A percentile compares a stretch with the other conserved stretches of the same genome.
phyloP scores from a whole-genome alignment of 2,113 vertebrate species.

The Notechis scutatus region DNA sequence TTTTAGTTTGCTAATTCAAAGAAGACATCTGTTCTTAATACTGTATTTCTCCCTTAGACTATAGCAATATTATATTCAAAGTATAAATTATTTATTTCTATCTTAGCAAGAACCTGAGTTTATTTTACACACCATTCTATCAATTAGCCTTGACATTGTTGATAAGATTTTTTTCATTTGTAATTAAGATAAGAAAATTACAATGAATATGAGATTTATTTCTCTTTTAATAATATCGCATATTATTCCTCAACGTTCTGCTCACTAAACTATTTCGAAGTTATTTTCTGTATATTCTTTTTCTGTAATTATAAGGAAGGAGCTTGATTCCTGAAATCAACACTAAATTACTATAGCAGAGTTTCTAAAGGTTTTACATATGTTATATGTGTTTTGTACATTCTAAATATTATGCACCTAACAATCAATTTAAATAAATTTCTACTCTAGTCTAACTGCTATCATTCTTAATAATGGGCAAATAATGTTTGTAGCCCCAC shows the following conservation, averaged over 20 bases:
- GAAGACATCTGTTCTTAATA: background rate
- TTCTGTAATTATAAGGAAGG: conserved; percentile 75
- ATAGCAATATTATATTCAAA: background rate
- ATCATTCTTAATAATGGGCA: conserved; percentile 67
- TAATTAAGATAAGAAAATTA: background rate
- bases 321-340: conserved; percentile 62
- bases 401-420: conserved; percentile 11
- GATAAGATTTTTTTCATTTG: background rate
- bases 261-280: conserved; percentile 82
- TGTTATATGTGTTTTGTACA: conserved; percentile 12
- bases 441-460: conserved; percentile 60
- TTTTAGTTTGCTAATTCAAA: background rate
- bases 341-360: conserved; percentile 56
- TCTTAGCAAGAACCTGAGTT: background rate
- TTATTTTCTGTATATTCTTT: conserved; percentile 68
- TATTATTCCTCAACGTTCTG: conserved; percentile 72
- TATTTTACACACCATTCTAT: background rate
- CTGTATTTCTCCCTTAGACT: background rate
- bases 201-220: conserved; percentile 60
- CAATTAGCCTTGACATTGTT: background rate
- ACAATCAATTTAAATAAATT: conserved; percentile 39
- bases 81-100: background rate
- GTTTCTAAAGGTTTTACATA: conserved; percentile 43
- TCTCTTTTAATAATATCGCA: conserved; percentile 81
- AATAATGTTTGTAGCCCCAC: conserved; percentile 72